Conservation (phyloP, 1,140 invertebrate species). For the Dolichoris vasculosae region DNA sequence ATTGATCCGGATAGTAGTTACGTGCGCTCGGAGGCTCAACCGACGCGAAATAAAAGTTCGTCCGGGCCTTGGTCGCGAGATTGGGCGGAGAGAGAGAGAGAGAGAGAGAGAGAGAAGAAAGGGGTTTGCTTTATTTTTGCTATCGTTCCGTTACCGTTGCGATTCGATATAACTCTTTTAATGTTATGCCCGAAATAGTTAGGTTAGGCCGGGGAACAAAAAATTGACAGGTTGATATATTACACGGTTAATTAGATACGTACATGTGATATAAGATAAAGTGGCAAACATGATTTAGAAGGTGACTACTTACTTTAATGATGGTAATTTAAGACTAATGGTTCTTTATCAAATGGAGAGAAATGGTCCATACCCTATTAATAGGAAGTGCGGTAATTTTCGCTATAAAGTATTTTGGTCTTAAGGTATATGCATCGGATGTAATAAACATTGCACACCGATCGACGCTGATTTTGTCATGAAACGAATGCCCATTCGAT, state of each 20-base stretch:
- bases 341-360: background rate
- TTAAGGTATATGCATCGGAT: background rate
- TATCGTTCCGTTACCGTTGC: background rate
- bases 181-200: background rate
- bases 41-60: background rate
- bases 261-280: background rate
- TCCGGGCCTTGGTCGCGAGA: background rate
- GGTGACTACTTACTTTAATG: background rate
- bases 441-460: background rate
- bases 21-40: background rate
- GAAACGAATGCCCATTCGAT: background rate
- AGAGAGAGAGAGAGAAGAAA: background rate
- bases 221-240: background rate
- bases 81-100: background rate
- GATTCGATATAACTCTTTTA: background rate
- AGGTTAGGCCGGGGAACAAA: background rate
- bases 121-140: background rate
- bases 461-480: background rate
- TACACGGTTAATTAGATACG: background rate
- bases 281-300: slow-evolving; percentile 14
- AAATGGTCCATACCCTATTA: background rate
- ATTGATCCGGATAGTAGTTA: background rate
- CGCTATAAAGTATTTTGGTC: background rate
- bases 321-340: background rate
- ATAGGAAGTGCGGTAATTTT: background rate